These are phyloP conservation scores for Sphenopsis melanotis DNA, from an alignment of 2,797 vertebrate genomes.

Conservation along the genomic window DNA sequence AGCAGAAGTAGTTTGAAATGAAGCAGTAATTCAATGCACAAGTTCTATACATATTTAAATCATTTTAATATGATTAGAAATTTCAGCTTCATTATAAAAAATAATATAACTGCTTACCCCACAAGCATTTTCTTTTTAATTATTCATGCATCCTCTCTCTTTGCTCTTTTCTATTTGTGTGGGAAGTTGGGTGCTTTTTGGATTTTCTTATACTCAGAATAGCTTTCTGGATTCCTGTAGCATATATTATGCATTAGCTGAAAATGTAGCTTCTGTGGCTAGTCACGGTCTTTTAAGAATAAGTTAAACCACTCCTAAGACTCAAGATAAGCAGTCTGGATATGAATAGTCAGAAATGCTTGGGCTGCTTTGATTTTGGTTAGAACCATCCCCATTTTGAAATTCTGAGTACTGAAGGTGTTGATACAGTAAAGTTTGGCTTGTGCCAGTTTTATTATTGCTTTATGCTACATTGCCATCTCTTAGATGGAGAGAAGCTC, in stretches of 20 bases:
- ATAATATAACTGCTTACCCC: slow-evolving; percentile 22
- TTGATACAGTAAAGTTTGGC: neutral
- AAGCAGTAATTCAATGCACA: neutral
- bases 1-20: slow-evolving; percentile 6
- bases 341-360: neutral
- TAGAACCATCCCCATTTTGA: neutral
- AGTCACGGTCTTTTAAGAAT: neutral
- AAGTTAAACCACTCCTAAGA: neutral
- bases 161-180: slow-evolving; percentile 25
- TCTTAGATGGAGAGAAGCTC: neutral
- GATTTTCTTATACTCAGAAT: slow-evolving; percentile 43
- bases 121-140: slow-evolving; percentile 47
- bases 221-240: slow-evolving; percentile 28
- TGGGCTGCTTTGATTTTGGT: neutral
- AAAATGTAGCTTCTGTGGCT: slow-evolving; percentile 16
- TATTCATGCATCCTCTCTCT: slow-evolving; percentile 39
- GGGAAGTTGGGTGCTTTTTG: slow-evolving; percentile 17
- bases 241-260: slow-evolving; percentile 49
- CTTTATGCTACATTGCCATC: neutral
- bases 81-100: slow-evolving; percentile 34
- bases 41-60: slow-evolving; percentile 22
- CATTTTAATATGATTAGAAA: slow-evolving; percentile 19
- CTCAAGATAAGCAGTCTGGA: neutral
- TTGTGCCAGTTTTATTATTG: neutral
- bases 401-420: neutral